Conservation (phyloP, 2,797 vertebrate species). For the Pogonophryne albipinna region DNA sequence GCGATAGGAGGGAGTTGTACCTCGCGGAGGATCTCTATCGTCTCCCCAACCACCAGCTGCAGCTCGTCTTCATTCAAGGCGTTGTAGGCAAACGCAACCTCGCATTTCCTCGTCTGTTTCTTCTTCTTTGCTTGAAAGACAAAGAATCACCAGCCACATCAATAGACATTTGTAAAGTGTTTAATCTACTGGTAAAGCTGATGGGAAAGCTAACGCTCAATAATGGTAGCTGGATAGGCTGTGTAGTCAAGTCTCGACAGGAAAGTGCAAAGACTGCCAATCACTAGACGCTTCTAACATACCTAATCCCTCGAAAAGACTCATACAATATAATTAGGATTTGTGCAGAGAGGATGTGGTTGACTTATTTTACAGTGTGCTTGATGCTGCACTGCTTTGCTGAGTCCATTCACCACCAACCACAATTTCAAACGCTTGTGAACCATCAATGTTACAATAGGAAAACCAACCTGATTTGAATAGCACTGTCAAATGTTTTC, state of each 20-base stretch:
- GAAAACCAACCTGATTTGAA: neutral
- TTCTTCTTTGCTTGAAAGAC: conserved; percentile 75
- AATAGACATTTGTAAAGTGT: conserved; percentile 2
- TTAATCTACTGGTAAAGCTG: neutral
- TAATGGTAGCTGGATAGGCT: neutral
- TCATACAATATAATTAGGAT: conserved; percentile 23
- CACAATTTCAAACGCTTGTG: conserved; percentile 13
- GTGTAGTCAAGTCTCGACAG: conserved; percentile 20
- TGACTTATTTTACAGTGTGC: conserved; percentile 35
- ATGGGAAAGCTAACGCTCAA: neutral
- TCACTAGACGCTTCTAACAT: neutral
- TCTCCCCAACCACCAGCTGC: conserved; percentile 83
- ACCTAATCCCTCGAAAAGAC: conserved; percentile 30
- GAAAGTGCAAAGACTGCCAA: conserved; percentile 11
- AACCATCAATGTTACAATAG: neutral
- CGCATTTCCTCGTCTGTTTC: conserved; percentile 85
- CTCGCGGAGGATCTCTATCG: conserved; percentile 87
- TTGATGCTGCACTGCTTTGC: conserved; percentile 7
- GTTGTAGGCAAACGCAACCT: conserved; percentile 84
- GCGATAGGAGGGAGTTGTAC: conserved; percentile 65
- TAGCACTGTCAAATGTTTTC: neutral
- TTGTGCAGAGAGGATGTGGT: conserved; percentile 47
- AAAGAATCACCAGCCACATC: conserved; percentile 27
- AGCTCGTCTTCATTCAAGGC: conserved; percentile 85
- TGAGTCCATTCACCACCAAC: conserved; percentile 19